Evolutionary conservation across 30 jellyfish, hydroid and myxozoan genomes (phyloP).

Genomic region (Aurelia aurita): DNA sequence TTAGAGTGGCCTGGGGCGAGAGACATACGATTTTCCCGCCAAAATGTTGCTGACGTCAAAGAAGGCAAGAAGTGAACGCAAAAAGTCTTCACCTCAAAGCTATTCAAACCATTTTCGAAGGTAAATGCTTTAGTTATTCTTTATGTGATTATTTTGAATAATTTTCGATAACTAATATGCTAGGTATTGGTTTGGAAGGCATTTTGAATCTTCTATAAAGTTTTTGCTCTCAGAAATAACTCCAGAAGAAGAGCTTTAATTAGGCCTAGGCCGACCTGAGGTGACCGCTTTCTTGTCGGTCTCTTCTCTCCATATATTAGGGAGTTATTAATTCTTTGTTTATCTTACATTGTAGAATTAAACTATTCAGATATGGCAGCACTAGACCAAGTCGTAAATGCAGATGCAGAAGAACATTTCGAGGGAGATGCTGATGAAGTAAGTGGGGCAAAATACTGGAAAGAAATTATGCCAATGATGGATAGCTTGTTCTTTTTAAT

Average conservation of each 20-base stretch:
- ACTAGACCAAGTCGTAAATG: conserved; percentile 98
- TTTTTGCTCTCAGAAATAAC: no score
- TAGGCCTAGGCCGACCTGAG: no score
- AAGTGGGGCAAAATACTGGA: background rate
- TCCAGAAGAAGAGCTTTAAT: no score
- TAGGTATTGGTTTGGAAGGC: background rate
- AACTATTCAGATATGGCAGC: conserved; percentile 40
- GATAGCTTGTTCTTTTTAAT: background rate
- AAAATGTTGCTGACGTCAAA: conserved; percentile 15
- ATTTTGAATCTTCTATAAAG: background rate
- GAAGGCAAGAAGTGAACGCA: no score
- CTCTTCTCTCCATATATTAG: no score
- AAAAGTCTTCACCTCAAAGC: no score
- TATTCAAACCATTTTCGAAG: no score
- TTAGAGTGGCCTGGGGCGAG: background rate
- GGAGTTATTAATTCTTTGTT: background rate
- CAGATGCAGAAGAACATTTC: conserved; percentile 88
- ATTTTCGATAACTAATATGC: background rate
- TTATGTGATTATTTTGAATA: background rate
- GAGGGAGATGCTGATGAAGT: conserved; percentile 75
- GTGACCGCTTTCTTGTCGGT: no score
- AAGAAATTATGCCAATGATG: background rate
- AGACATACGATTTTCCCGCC: background rate
- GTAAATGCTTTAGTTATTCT: no score
- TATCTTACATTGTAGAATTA: background rate